Evolutionary conservation across 2,888 invertebrate species (phyloP), one percentile per base, ranked within the genome.

Genomic region (Ennomos erosarius): DNA sequence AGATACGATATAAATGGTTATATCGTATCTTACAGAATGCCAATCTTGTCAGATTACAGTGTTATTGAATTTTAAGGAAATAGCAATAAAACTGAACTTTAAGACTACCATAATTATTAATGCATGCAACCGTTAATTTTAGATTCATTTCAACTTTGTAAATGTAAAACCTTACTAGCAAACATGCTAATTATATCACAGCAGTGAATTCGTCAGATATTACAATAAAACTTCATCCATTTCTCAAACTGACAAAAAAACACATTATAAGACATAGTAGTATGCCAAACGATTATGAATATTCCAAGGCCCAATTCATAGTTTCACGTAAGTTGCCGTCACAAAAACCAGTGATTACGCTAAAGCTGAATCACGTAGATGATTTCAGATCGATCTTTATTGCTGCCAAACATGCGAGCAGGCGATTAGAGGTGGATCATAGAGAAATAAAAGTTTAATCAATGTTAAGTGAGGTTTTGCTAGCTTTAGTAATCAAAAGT

Each of bases 381-480:
- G 61, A 54, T 50, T 55, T 40, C 36, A 61, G 55, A 66, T 65
- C 59, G 62, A 62, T 54, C 16, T 52, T 68, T 63, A 71, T 65
- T 50, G 52, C 55, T 33, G n/a, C 10, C 45, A 12, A 45, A 43
- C 71, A 72, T 61, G 71, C 71, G 50, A 72, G 26, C 10, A 10
- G 10, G 52, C 55, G 50, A 69, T 70, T 68, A 72, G 54, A 38
- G 46, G 39, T 11, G 52, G 42, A 59, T 47, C 58, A 62, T 60
- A 39, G 38, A 37, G 49, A 58, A 50, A 60, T 61, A 59, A 61
- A 62, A 59, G 47, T 47, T 65, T 61, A 67, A 67, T 65, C 64
- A 67, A 58, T 62, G 52, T 16, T 60, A 56, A 59, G 59, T 61
- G 55, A 58, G 56, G 57, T 60, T 60, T 50, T 55, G 44, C 46